Base-by-base conservation (phyloP, 2,797 vertebrate species). In the Pangasius macronema region DNA sequence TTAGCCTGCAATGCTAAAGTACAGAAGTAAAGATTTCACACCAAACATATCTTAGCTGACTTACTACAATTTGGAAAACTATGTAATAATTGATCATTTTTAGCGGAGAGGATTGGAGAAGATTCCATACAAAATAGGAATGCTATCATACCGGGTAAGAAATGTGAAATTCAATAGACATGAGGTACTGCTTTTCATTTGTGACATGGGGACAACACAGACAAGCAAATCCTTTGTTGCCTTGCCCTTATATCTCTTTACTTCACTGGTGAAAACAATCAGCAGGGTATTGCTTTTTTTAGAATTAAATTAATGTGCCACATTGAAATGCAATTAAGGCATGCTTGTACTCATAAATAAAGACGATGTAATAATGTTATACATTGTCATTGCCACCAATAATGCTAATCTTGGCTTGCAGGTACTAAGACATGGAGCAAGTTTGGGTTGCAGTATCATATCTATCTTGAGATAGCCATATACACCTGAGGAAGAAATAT, bases 391-490 rank as follows among this genome's bases (percentile, higher is more conserved):
- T 76, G 42, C 3, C 75, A 33, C 16, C 75, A 55, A 33, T 77
- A 33, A 53, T 33, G n/a, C 20, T 13, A 57, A 80, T 77, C 70
- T 72, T 72, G 85, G 65, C 82, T 82, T 57, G 30, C 16, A 83
- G 75, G 87, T 86, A 89, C 89, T 90, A 90, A 88, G 30, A 18
- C 18, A 55, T 22, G 9, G 30, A 53, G 16, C 46, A 53, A 53
- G 75, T 30, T 3, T 30, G 8, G 9, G 3, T 8, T 79, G 30
- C 22, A 59, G 4, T 57, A 80, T 59, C 53, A 39, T n/a, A 75
- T 49, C 42, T 49, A 75, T 49, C 9, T 49, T 49, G 6, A 68
- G 65, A 65, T 65, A 70, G 30, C 33, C 13, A 68, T n/a, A n/a
- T 8, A 63, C 24, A n/a, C 11, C 67, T 68, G 30, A 68, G 67